Base-by-base conservation (phyloP, 2,888 invertebrate genomes). In the Brachypalpus laphriformis region DNA sequence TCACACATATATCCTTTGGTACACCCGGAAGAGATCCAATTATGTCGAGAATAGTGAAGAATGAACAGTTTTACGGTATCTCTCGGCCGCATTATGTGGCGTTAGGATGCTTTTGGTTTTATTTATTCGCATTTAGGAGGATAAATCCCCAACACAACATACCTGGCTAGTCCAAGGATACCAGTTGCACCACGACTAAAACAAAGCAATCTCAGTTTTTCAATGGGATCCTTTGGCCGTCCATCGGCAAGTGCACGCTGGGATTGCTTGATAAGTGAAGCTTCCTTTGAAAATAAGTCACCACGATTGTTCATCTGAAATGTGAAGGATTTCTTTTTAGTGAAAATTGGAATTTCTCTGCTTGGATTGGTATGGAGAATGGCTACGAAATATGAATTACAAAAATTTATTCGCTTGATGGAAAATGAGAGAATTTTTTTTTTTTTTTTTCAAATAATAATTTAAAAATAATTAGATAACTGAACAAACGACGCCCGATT, bases 151-250 rank as follows among this genome's bases (percentile, higher is more conserved):
- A 25, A n/a, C n/a, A 28, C 34, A 61, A 74, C 91, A 91, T 91
- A 97, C 96, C 97, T 95, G 89, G 96, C 96, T 49, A 99, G 93
- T 0, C 96, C 97, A 89, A 98, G 93, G 89, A 99, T 97, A 68
- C 98, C 98, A 22, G 94, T 94, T 28, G 97, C 96, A 11, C 98
- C 99, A 81, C 98, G 94, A 0, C 96, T 93, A 65, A 98, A 93
- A 91, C 98, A 98, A 87, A 96, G 93, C 87, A 97, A 93, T 59
- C 98, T 94, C 87, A 99, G 92, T 90, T 95, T 95, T 92, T 98
- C 96, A 72, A 98, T 92, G 0, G 97, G 95, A 91, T 98, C 97
- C 78, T 94, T 95, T 34, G 89, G 89, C 9, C 88, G 72, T 16
- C 96, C 93, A 66, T 93, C 92, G 81, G 94, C 92, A 66, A 96